Percentiles rank a stretch among this genome's conserved stretches.
These are phyloP conservation scores for Nephrotoma appendiculata DNA, from an alignment of 2,888 invertebrate genomes.

Conservation along the genomic window DNA sequence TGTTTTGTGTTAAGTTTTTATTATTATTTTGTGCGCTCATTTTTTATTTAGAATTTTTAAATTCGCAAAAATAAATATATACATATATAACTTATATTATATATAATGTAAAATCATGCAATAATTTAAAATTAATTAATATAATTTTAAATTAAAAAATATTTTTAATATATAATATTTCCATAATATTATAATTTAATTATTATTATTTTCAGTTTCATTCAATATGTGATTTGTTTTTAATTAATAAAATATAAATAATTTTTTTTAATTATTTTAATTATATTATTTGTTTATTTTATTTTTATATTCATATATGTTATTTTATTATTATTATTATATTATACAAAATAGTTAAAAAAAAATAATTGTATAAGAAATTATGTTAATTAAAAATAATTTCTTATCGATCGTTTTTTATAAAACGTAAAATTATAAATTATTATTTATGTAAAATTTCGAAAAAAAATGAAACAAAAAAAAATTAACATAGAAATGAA, in stretches of 20 bases:
- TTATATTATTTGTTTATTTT: neutral
- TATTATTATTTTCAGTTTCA: neutral
- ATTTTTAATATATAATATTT: neutral
- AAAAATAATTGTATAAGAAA: neutral
- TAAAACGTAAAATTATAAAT: neutral
- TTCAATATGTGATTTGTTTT: neutral
- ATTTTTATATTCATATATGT: neutral
- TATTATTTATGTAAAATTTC: neutral
- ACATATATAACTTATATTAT: neutral
- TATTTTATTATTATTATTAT: neutral
- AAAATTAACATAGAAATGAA: neutral
- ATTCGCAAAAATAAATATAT: neutral
- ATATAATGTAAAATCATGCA: neutral
- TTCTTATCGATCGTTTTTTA: neutral
- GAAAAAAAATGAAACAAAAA: neutral
- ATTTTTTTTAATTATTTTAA: neutral
- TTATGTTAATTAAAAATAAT: neutral
- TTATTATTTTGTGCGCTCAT: neutral
- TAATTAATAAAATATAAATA: neutral
- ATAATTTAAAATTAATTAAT: neutral
- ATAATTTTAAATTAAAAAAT: neutral
- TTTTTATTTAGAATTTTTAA: neutral
- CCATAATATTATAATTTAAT: neutral
- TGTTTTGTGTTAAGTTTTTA: neutral
- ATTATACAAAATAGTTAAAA: neutral